phyloP scores from a whole-genome alignment of 2,113 vertebrate species.

The Austrofundulus limnaeus region DNA sequence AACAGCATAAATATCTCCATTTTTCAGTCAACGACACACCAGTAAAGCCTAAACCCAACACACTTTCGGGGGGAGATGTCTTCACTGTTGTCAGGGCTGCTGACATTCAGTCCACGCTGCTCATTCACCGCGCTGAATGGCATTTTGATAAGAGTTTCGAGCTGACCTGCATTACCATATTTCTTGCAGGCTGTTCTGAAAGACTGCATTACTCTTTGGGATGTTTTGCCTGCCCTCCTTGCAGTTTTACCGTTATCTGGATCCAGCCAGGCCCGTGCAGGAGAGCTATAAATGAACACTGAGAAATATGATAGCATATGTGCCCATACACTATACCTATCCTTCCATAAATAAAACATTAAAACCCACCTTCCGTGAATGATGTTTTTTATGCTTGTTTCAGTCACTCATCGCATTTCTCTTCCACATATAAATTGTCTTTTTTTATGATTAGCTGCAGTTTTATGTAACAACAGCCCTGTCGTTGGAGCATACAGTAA shows the following conservation, averaged over 20 bases:
- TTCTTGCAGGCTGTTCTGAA: constrained; percentile 72
- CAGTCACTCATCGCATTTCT: constrained; percentile 15
- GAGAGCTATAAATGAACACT: constrained; percentile 66
- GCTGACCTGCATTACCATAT: constrained; percentile 69
- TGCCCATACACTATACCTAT: constrained; percentile 62
- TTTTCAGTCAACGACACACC: constrained; percentile 5
- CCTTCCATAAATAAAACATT: constrained; percentile 75
- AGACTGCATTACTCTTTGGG: constrained; percentile 70
- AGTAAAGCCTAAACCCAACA: constrained; percentile 21
- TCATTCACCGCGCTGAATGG: constrained; percentile 58
- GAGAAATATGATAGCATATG: constrained; percentile 75
- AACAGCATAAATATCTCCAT: constrained; percentile 13
- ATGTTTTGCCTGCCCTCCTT: constrained; percentile 71
- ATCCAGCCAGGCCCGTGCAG: constrained; percentile 66
- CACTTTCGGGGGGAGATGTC: constrained; percentile 39
- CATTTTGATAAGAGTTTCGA: constrained; percentile 64
- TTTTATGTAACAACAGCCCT: constrained; percentile 15
- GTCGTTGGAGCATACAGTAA: constrained; percentile 15
- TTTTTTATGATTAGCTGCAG: constrained; percentile 26
- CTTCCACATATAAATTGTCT: not conserved
- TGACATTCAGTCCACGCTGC: constrained; percentile 37
- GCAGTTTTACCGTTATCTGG: constrained; percentile 74
- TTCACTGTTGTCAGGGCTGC: constrained; percentile 41
- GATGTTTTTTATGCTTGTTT: constrained; percentile 28
- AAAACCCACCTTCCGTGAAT: constrained; percentile 36